Base-by-base conservation (phyloP, 2,797 vertebrate genomes). In the Pogonophryne albipinna region DNA sequence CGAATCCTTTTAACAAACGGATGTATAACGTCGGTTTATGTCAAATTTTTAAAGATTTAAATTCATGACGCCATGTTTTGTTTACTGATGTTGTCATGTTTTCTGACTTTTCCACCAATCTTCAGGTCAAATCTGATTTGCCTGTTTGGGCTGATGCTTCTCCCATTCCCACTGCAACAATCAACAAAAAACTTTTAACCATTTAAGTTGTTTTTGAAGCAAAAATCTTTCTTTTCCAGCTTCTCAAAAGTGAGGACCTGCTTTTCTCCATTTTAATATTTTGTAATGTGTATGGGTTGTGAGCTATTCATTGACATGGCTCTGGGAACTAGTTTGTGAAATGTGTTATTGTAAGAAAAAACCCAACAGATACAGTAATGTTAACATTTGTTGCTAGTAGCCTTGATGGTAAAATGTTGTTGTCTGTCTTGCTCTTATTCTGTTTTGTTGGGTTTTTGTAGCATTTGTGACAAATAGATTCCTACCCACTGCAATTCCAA, bases 111-210 rank as follows among this genome's bases (percentile, higher is more conserved):
- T 34, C 23, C 27, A 16, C 4, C 53, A 19, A 17, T 50, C 34
- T 42, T 50, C 31, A 68, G 34, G 15, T 61, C 11, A n/a, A 63
- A 58, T 57, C 23, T 38, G 10, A 41, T 67, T 49, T 38, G 23
- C 31, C 45, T 49, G 12, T 67, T 56, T 50, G 3, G 45, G 16
- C 52, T 5, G 2, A 20, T 44, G 34, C 8, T 50, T 68, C 6
- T 51, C 6, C 7, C 8, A 47, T 2, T 59, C 56, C 20, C 14
- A 20, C 15, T 47, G 46, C 20, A 55, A 46, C 27, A 51, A 13
- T 34, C 6, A 20, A 20, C 42, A 55, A 0, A 3, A 17, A 6
- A 55, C 13, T 60, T 10, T 61, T 47, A 60, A 78, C 49, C 17
- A 42, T 27, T 59, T 41, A 34, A 57, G 15, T 46, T 0, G 2